Evolutionary conservation across 2,113 vertebrate genomes (phyloP).

Genomic region (Lanius collurio): DNA sequence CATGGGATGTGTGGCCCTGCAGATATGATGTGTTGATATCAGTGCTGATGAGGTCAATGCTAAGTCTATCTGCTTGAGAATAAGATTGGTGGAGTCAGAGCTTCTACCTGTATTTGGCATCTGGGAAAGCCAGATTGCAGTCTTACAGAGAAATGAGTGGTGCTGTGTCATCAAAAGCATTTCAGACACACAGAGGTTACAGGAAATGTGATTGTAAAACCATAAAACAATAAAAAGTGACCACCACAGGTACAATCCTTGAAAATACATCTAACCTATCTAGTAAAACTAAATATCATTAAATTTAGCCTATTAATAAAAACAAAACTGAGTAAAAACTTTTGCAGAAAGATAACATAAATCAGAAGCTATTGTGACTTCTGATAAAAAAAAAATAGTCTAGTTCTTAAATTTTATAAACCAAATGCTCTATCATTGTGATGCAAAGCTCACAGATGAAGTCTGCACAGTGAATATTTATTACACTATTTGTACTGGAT

Average conservation of each 20-base stretch:
- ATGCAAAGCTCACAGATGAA: not conserved
- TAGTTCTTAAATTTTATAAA: not conserved
- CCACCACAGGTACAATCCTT: not conserved
- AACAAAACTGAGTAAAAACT: not conserved
- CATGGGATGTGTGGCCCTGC: not conserved
- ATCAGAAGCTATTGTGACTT: not conserved
- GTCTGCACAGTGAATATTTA: not conserved
- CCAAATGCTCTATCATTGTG: not conserved
- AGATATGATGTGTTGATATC: not conserved
- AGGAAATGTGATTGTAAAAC: not conserved
- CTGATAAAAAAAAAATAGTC: not conserved
- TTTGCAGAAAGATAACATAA: not conserved
- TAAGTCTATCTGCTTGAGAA: not conserved
- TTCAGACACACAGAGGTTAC: not conserved
- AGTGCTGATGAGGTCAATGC: not conserved
- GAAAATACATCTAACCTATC: not conserved
- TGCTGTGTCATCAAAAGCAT: not conserved
- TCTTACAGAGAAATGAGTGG: not conserved
- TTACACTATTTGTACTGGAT: not conserved
- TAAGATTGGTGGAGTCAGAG: not conserved
- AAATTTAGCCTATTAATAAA: not conserved
- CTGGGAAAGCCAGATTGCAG: not conserved
- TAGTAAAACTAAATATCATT: not conserved
- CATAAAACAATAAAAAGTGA: not conserved
- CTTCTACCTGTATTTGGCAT: not conserved